Base-by-base conservation (phyloP, 2,888 invertebrate genomes). In the Lasioglossum leucozonium region DNA sequence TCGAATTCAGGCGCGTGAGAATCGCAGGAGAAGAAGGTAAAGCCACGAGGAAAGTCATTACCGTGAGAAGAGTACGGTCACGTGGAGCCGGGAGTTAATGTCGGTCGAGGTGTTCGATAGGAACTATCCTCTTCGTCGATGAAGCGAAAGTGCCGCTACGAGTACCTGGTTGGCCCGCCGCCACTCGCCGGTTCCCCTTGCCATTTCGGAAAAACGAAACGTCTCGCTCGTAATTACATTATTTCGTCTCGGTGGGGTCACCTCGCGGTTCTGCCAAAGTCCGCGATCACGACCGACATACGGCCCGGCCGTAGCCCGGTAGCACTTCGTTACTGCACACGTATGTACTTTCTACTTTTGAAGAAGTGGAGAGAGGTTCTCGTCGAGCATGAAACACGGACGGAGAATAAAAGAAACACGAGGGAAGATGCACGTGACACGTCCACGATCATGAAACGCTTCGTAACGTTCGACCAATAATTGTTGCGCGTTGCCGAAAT, bases 1-100 rank as follows among this genome's bases (percentile, higher is more conserved):
- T 72, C 73, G 22, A 84, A 71, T 71, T 87, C 72, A 34, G 51
- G 51, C 72, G 72, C 84, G 88, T 89, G 88, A 83, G 89, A 89
- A 89, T 79, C 67, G n/a, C 37, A 11, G 67, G 4, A 22, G 67
- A 69, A 69, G 69, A 79, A 77, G 75, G 73, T 47, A 82, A 30
- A 75, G 51, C 16, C 47, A 0, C 18, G 37, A 55, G 42, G 69
- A 84, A 78, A 84, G 71, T 78, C 85, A 84, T 78, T 84, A 40
- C 78, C 78, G 74, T 74, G 85, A 78, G 84, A 84, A 78, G 65
- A 65, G 30, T 16, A 42, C 2, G 40, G 71, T 82, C 82, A 75
- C 82, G 81, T 47, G 81, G 81, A 72, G 47, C 18, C 34, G 18
- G n/a, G 11, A 55, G 73, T 26, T 69, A 69, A 76, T 76, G 44